Evolutionary conservation across 2,113 vertebrate species (phyloP).

Genomic region (Polypterus bichir): DNA sequence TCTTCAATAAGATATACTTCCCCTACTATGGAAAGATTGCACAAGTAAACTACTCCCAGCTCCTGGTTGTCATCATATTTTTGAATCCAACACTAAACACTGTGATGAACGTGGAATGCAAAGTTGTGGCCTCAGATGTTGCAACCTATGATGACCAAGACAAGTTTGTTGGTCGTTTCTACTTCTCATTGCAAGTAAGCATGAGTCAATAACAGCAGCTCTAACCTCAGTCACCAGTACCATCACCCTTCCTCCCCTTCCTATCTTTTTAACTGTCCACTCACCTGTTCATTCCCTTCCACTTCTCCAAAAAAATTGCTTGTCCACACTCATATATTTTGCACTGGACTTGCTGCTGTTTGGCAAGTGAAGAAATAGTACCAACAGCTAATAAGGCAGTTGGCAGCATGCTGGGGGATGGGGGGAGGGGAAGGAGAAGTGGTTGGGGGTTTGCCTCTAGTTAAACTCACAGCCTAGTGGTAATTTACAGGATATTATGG

Average conservation of each 20-base stretch:
- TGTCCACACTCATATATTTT: background rate
- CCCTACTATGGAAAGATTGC: constrained; percentile 85
- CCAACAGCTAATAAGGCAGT: too few species aligned
- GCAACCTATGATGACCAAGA: constrained; percentile 51
- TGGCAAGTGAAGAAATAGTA: too few species aligned
- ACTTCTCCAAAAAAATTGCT: too few species aligned
- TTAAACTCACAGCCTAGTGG: too few species aligned
- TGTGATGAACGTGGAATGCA: constrained; percentile 67
- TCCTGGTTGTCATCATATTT: constrained; percentile 75
- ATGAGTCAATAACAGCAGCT: constrained; percentile 3
- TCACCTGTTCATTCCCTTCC: background rate
- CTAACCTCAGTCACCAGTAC: background rate
- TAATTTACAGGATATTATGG: too few species aligned
- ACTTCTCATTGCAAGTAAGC: constrained; percentile 56
- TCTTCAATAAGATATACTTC: constrained; percentile 80
- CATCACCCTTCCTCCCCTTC: background rate
- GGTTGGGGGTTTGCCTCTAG: too few species aligned
- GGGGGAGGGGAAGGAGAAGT: too few species aligned
- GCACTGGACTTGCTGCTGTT: background rate
- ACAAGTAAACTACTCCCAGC: constrained; percentile 82
- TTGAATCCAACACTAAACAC: constrained; percentile 52
- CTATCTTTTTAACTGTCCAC: background rate
- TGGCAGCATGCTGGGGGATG: too few species aligned
- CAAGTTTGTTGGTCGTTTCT: constrained; percentile 70
- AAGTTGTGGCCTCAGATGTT: constrained; percentile 57